A percentile compares a stretch with the other conserved stretches of the same genome.
These are phyloP conservation scores for Ciconia nigra DNA, from an alignment of 2,797 vertebrate genomes.

Conservation along the genomic window DNA sequence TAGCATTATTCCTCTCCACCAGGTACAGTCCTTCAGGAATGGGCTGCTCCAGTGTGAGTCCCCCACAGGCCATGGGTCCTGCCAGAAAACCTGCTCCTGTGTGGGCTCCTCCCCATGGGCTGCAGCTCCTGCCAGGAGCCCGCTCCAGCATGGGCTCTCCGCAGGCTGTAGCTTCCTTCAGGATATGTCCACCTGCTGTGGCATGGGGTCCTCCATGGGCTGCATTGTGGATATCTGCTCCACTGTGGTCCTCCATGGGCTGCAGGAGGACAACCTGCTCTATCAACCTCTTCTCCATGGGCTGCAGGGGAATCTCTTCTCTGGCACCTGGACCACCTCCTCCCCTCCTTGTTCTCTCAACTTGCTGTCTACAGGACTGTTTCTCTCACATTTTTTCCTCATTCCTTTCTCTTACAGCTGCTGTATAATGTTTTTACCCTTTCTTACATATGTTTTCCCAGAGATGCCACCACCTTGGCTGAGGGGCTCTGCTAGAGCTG, in stretches of 20 bases:
- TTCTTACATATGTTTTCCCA: background rate
- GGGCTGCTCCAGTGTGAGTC: background rate
- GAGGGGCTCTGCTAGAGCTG: accelerated
- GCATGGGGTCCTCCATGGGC: accelerated
- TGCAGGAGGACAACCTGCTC: background rate
- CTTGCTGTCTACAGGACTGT: background rate
- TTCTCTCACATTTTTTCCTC: background rate
- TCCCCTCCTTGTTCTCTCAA: background rate
- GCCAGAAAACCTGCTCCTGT: background rate
- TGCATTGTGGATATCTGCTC: background rate
- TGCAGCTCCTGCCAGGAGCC: accelerated
- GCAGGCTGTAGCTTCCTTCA: background rate
- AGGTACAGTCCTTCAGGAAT: background rate
- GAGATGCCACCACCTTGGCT: too few relatives aligned
- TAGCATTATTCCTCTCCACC: background rate
- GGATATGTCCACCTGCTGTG: accelerated
- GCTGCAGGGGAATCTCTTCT: background rate
- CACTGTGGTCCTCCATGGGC: background rate
- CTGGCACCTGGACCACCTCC: background rate
- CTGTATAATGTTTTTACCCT: background rate
- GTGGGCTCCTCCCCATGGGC: accelerated
- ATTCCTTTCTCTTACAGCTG: background rate
- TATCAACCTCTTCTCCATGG: background rate
- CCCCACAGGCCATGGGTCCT: background rate
- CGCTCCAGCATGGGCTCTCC: background rate